Conservation (phyloP, 2,888 invertebrate species). For the Drosophila cracens region DNA sequence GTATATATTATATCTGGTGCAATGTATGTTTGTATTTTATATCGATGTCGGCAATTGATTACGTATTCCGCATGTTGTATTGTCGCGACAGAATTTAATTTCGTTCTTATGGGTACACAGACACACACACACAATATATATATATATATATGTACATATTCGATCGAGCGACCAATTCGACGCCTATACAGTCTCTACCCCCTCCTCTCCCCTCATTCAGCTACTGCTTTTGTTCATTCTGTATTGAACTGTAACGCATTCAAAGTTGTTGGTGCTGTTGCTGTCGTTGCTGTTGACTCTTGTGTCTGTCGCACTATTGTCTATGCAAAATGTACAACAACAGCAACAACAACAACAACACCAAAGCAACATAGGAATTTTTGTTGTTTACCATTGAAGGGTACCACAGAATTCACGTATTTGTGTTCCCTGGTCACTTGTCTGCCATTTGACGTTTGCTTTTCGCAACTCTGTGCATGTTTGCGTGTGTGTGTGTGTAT, state of each 20-base stretch:
- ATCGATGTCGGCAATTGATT: slow-evolving; percentile 76
- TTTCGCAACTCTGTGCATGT: slow-evolving; percentile 1
- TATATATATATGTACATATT: neutral
- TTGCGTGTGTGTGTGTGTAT: neutral
- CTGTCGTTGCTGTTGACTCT: slow-evolving; percentile 22
- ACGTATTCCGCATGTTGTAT: slow-evolving; percentile 78
- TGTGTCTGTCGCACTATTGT: slow-evolving; percentile 51
- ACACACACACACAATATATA: neutral
- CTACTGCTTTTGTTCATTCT: slow-evolving; percentile 16
- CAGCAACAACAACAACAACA: slow-evolving; percentile 10
- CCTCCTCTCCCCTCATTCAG: neutral
- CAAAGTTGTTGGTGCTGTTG: slow-evolving; percentile 29
- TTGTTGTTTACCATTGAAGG: slow-evolving; percentile 40
- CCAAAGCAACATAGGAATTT: slow-evolving; percentile 15
- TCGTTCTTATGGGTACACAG: slow-evolving; percentile 74
- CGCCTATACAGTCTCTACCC: slow-evolving; percentile 23
- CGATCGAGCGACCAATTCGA: slow-evolving; percentile 52
- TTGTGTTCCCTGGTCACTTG: slow-evolving; percentile 58
- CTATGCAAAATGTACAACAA: slow-evolving; percentile 60
- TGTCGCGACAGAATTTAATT: slow-evolving; percentile 83
- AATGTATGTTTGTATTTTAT: slow-evolving; percentile 47
- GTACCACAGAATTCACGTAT: slow-evolving; percentile 44
- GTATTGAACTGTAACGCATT: slow-evolving; percentile 75
- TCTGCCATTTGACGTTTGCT: slow-evolving; percentile 54
- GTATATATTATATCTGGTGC: slow-evolving; percentile 21